Base-by-base conservation (phyloP, 2,113 vertebrate genomes). In the Equus przewalskii region DNA sequence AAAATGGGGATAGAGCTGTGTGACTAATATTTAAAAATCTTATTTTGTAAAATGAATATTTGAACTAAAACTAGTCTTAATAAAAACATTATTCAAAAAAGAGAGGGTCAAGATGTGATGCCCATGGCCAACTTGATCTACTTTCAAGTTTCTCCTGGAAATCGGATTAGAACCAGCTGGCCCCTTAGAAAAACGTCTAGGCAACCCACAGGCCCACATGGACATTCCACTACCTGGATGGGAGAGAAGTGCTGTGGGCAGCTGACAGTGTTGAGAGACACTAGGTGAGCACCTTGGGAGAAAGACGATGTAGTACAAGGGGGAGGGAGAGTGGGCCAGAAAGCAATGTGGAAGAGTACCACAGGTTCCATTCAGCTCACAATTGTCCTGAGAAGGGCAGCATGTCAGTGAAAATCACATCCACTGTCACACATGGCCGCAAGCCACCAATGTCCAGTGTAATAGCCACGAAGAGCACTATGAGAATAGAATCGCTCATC, bases 131-230 rank as follows among this genome's bases (percentile, higher is more conserved):
- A 3, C 30, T 15, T 60, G 7, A 83, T 26, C 36, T 84, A 11
- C 33, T 70, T 94, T 83, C 51, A 64, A 91, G 36, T 65, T 41
- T 81, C 83, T 89, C 67, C 54, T 85, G 56, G 22, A 80, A 85
- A 73, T 19, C 13, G 19, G 26, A 54, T 89, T 22, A 41, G 69
- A 88, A 60, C 19, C 62, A 81, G 58, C 33, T 54, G 3, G 36
- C 95, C 72, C 60, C 1, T 69, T 44, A 33, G 10, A 30, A 44
- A 21, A 79, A 64, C 70, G n/a, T 64, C 21, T 41, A 36, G 76
- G 69, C 26, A 46, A 44, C 33, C 60, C 41, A 21, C 2, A 49
- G 80, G 7, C 7, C 21, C 21, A 28, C n/a, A 36, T 26, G 24
- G 67, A 36, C 19, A 6, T 19, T n/a, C 70, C 41, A 28, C 3